Base-by-base conservation (phyloP, 2,113 vertebrate genomes). In the Nothobranchius furzeri region DNA sequence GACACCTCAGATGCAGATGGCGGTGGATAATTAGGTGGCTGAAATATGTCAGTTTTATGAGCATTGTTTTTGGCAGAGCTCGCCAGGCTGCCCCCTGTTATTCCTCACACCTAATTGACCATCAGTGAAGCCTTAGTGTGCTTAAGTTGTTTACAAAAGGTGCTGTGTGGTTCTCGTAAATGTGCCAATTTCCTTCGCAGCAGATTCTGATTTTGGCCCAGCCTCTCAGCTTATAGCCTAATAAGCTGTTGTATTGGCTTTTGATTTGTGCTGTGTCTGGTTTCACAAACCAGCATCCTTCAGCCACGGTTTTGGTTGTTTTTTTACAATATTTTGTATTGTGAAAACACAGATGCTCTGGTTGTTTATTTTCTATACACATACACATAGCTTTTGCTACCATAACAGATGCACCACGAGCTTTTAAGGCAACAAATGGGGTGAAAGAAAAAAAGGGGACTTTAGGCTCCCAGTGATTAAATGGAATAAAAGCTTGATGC, bases 1-100 rank as follows among this genome's bases (percentile, higher is more conserved):
- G 56, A 61, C 64, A 79, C 85, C 80, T 73, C 49, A 57, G 77
- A 85, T 73, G 83, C 87, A 87, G 83, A 87, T 85, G 85, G 81
- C 48, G 62, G 64, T 47, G 73, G 81, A 84, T 89, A 87, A 87
- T 89, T 85, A 84, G 72, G 50, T 68, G 64, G 62, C 59, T 67
- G 60, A 62, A 77, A 81, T 78, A 73, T 85, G 79, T 84, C 83
- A 83, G 59, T 79, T 84, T 84, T 68, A 81, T 68, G 61, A 76
- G 68, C 35, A 43, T 76, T 75, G 68, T 64, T 9, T 84, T 78
- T 70, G 63, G 60, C 76, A 62, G 58, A 25, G 59, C 70, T 55
- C 14, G 15, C 5, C 54, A 76, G 66, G 48, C 64, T 72, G 74
- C 66, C 25, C 40, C 43, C 50, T 66, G 37, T 69, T 75, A 82